Percentiles rank a stretch among this genome's conserved stretches.
phyloP scores from a whole-genome alignment of 2,797 vertebrate species.

The Staurois parvus region DNA sequence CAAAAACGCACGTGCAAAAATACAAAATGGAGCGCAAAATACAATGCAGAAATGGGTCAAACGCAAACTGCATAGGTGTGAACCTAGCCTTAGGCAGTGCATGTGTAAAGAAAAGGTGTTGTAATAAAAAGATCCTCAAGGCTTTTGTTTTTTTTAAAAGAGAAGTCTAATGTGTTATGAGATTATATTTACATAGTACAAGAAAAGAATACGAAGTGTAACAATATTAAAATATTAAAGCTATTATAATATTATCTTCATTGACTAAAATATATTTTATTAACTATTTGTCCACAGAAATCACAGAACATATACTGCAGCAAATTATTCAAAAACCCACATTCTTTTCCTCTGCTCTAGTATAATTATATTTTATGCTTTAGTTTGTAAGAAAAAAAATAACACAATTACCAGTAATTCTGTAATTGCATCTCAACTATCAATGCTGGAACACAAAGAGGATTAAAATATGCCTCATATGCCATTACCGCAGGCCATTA shows the following conservation, averaged over 20 bases:
- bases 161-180: too few relatives aligned
- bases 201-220: background rate
- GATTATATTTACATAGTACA: background rate
- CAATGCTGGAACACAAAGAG: background rate
- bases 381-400: background rate
- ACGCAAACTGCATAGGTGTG: too few relatives aligned
- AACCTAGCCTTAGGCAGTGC: background rate
- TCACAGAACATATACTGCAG: background rate
- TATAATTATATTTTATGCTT: conserved; percentile 1
- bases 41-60: too few relatives aligned
- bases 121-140: background rate
- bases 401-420: conserved; percentile 2
- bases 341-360: background rate
- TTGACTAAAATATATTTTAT: background rate
- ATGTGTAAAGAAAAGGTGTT: background rate
- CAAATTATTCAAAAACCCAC: background rate
- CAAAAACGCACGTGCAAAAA: too few relatives aligned
- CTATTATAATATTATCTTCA: background rate
- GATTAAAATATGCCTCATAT: background rate
- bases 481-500: background rate
- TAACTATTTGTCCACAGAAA: background rate
- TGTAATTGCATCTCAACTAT: background rate
- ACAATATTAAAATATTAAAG: background rate
- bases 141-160: too few relatives aligned
- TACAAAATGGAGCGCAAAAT: too few relatives aligned